Evolutionary conservation across 2,888 invertebrate species (phyloP), one percentile per base, ranked within the genome.

Genomic region (Lamproptera curius): DNA sequence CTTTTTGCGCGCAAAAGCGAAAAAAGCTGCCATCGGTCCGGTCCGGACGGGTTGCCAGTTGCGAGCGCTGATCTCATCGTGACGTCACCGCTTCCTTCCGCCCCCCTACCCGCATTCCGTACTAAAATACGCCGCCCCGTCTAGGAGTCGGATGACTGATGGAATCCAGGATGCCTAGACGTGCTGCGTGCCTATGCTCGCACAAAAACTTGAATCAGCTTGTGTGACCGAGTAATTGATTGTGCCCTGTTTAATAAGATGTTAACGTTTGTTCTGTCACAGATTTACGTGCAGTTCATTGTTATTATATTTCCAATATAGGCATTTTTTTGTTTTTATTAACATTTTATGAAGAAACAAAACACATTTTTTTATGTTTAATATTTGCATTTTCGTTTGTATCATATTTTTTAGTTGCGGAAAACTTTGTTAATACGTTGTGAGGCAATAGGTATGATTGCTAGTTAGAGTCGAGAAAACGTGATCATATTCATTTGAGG

Each of bases 31-130:
- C 36, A 38, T 44, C 38, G 42, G 46, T 56, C 51, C 53, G 52
- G 62, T 55, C 62, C 62, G 65, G 64, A 58, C 59, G 49, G 51
- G 55, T 56, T 42, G 56, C 61, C 54, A 52, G 63, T 62, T 42
- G 56, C 61, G 54, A 52, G 63, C 63, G 70, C 62, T 71, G 70
- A 73, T 73, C 66, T 73, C 67, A 71, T 61, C 36, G 49, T 80
- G 76, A 76, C 76, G 74, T 80, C 77, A 78, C 51, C 50, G 63
- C 62, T 74, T 76, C 76, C 78, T 75, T 77, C 73, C 70, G 65
- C 69, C 61, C 69, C 64, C 61, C 59, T 51, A 52, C 51, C 50
- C 50, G 53, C 62, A 61, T 63, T 61, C 63, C 61, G 46, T 41
- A 44, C 50, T 50, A 42, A 44, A 52, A 49, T 58, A 51, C 49